Conservation (phyloP, 1,140 invertebrate genomes). For the Diorhabda carinulata region DNA sequence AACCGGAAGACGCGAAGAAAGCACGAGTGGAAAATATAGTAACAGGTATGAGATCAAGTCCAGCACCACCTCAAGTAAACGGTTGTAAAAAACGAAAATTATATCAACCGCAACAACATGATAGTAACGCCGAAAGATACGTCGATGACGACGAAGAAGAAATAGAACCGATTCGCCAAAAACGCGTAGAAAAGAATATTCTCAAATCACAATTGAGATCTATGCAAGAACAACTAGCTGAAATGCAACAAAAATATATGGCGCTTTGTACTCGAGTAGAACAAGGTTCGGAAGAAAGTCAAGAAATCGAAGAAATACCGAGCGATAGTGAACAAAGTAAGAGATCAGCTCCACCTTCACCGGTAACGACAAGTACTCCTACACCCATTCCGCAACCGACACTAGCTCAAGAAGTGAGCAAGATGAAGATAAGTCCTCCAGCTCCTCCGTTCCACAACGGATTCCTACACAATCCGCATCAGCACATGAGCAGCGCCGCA, state of each 20-base stretch:
- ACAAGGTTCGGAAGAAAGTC: constrained; percentile 63
- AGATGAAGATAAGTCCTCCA: constrained; percentile 65
- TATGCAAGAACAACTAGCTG: constrained; percentile 83
- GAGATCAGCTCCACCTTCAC: constrained; percentile 55
- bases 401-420: constrained; percentile 65
- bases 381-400: constrained; percentile 56
- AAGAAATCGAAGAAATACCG: constrained; percentile 67
- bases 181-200: constrained; percentile 77
- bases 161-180: constrained; percentile 73
- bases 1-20: constrained; percentile 73
- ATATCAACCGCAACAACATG: constrained; percentile 94
- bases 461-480: constrained; percentile 55
- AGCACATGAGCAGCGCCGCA: constrained; percentile 62
- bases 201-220: constrained; percentile 79
- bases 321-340: constrained; percentile 63
- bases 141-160: constrained; percentile 73
- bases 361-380: constrained; percentile 55
- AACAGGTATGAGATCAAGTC: constrained; percentile 83
- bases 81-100: constrained; percentile 94
- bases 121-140: constrained; percentile 68
- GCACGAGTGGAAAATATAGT: constrained; percentile 93
- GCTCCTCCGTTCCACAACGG: constrained; percentile 44
- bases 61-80: constrained; percentile 70
- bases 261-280: constrained; percentile 82
- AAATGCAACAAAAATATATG: constrained; percentile 87